These are phyloP conservation scores for Xenotilapia leptura DNA, from an alignment of 2,113 vertebrate species.

Conservation along the genomic window DNA sequence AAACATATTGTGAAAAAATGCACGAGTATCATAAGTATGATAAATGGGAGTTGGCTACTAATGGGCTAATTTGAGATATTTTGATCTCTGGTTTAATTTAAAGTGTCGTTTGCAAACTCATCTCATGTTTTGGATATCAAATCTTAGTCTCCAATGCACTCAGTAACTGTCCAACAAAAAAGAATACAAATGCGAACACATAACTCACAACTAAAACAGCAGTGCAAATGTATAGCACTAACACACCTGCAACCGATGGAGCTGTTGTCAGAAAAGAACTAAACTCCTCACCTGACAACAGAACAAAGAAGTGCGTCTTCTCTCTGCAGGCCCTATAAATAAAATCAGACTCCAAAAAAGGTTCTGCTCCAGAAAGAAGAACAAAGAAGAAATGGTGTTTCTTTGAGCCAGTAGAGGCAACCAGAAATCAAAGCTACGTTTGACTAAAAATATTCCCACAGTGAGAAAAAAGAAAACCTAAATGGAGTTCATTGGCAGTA, in stretches of 20 bases:
- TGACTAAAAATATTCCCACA: background rate
- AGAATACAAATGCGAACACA: background rate
- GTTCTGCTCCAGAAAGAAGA: background rate
- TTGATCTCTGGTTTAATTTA: background rate
- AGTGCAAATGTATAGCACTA: background rate
- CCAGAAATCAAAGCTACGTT: background rate
- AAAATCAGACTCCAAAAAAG: background rate
- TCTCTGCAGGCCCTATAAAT: background rate
- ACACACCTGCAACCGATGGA: background rate
- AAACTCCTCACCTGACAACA: background rate
- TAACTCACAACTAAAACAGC: background rate
- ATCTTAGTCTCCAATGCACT: background rate
- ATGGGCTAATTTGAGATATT: background rate
- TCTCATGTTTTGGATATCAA: background rate
- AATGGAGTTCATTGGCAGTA: background rate
- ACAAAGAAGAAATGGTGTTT: background rate
- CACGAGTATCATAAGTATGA: background rate
- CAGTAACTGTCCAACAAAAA: background rate
- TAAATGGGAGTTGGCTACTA: background rate
- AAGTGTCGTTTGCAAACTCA: background rate
- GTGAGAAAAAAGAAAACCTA: background rate
- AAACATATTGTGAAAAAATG: background rate
- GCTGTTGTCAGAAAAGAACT: background rate
- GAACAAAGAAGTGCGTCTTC: background rate
- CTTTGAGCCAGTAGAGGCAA: background rate